Percentiles rank a stretch among this genome's conserved stretches.
phyloP scores from a whole-genome alignment of 2,888 invertebrate genomes.

The Drosophila infuscata region DNA sequence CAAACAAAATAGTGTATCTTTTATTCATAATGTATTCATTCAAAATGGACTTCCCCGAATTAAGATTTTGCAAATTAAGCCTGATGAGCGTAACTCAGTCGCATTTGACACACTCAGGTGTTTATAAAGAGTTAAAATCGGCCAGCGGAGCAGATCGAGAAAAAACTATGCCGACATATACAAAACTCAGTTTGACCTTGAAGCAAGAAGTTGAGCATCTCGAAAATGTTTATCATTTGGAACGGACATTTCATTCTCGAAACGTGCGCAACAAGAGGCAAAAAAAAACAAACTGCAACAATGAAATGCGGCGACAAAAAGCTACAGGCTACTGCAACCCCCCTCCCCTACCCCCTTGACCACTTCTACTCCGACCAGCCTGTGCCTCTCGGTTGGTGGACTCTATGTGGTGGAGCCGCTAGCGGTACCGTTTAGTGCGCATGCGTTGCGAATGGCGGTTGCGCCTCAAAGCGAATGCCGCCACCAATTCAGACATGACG shows the following conservation, averaged over 20 bases:
- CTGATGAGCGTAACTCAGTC: slow-evolving; percentile 64
- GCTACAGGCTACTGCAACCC: slow-evolving; percentile 24
- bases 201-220: slow-evolving; percentile 54
- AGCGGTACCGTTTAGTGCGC: slow-evolving; percentile 84
- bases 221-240: slow-evolving; percentile 66
- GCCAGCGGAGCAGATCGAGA: slow-evolving; percentile 18
- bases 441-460: slow-evolving; percentile 83
- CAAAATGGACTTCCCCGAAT: not conserved
- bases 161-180: not conserved
- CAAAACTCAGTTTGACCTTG: slow-evolving; percentile 68
- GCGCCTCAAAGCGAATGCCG: slow-evolving; percentile 82
- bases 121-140: slow-evolving; percentile 54
- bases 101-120: slow-evolving; percentile 78
- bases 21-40: not conserved
- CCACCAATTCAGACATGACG: slow-evolving; percentile 52
- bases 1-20: not conserved
- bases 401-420: slow-evolving; percentile 49
- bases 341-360: not conserved
- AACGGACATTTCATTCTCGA: slow-evolving; percentile 74
- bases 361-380: not conserved
- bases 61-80: slow-evolving; percentile 6
- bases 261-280: slow-evolving; percentile 55
- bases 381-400: slow-evolving; percentile 6
- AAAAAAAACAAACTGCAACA: slow-evolving; percentile 57
- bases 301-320: slow-evolving; percentile 75